phyloP scores from a whole-genome alignment of 1,140 invertebrate species.

The Monomorium pharaonis region DNA sequence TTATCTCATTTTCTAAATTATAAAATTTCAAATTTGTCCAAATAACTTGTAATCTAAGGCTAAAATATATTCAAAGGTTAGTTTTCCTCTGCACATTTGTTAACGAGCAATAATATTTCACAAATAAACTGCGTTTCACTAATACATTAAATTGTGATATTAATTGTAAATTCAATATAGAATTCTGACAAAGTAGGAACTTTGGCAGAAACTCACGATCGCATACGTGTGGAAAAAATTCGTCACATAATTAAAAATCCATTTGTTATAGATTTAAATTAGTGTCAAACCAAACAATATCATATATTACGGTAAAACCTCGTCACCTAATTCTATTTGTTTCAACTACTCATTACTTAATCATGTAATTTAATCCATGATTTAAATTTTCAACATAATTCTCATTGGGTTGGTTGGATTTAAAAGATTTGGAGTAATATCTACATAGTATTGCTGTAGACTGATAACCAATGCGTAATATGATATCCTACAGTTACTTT shows the following conservation, averaged over 20 bases:
- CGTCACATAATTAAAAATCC: constrained; percentile 1
- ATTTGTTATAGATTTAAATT: neutral
- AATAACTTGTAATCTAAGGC: neutral
- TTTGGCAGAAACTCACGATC: neutral
- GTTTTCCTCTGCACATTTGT: neutral
- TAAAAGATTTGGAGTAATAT: neutral
- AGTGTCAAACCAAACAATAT: neutral
- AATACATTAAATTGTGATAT: neutral
- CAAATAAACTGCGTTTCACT: neutral
- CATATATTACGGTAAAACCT: neutral
- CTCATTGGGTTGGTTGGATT: neutral
- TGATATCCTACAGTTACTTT: neutral
- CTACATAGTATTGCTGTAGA: neutral
- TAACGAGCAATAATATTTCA: neutral
- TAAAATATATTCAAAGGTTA: neutral
- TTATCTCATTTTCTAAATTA: neutral
- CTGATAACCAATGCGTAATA: neutral
- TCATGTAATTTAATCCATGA: neutral
- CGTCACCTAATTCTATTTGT: neutral
- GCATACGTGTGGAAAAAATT: neutral
- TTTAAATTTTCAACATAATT: constrained; percentile 5
- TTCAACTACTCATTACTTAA: constrained; percentile 3
- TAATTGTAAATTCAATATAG: neutral
- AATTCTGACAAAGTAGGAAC: neutral
- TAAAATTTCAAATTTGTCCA: neutral